phyloP scores from a whole-genome alignment of 2,797 vertebrate genomes.

The Hoplostethus mediterraneus region DNA sequence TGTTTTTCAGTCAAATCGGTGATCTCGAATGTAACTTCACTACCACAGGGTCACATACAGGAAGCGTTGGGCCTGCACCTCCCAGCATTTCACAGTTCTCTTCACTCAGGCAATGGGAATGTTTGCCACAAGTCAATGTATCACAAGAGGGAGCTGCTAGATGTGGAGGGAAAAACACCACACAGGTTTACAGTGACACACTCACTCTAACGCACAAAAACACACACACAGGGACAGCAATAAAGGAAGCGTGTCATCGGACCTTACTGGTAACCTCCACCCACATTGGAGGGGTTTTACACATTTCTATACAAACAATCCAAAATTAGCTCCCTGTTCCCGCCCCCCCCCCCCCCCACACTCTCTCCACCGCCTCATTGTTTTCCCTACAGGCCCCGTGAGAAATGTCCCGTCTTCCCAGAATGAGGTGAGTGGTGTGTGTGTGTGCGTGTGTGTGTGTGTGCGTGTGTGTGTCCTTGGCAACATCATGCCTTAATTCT shows the following conservation, averaged over 20 bases:
- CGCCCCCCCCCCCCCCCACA: neutral
- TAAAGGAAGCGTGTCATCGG: slow-evolving; percentile 16
- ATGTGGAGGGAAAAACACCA: neutral
- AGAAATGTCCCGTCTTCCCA: slow-evolving; percentile 24
- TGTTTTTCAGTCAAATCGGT: neutral
- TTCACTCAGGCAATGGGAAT: neutral
- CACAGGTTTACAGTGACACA: neutral
- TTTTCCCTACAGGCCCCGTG: slow-evolving; percentile 18
- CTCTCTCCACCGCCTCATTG: slow-evolving; percentile 31
- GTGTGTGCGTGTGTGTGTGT: neutral
- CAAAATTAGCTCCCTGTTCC: slow-evolving; percentile 37
- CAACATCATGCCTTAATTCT: neutral
- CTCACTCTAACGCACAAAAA: neutral
- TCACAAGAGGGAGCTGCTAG: neutral
- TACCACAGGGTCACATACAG: slow-evolving; percentile 2
- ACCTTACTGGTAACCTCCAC: neutral
- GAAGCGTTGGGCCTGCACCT: neutral
- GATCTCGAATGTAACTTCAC: neutral
- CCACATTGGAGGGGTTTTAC: neutral
- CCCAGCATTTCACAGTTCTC: neutral
- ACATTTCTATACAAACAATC: slow-evolving; percentile 28
- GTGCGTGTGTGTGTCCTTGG: neutral
- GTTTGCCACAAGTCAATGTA: neutral
- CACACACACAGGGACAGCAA: neutral
- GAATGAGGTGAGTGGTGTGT: slow-evolving; percentile 5